A percentile compares a stretch with the other conserved stretches of the same genome.
These are phyloP conservation scores for Cyclopterus lumpus DNA, from an alignment of 2,797 vertebrate genomes.

Conservation along the genomic window DNA sequence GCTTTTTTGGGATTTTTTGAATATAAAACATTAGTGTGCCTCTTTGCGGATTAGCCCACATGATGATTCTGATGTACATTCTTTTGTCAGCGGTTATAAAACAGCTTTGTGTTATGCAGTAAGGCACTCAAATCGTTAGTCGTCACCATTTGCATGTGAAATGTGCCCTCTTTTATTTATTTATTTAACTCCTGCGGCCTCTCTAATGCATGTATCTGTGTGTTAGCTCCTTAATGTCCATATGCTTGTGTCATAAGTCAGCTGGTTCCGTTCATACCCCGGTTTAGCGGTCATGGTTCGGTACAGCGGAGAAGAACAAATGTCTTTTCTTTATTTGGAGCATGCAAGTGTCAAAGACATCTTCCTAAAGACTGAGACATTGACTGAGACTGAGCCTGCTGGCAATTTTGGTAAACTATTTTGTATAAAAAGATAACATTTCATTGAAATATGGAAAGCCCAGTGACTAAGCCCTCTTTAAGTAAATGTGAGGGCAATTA, in stretches of 20 bases:
- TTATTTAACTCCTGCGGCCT: not conserved
- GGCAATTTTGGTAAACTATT: too few species aligned
- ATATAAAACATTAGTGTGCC: not conserved
- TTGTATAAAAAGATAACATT: too few species aligned
- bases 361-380: too few species aligned
- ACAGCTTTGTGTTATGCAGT: slow-evolving; percentile 30
- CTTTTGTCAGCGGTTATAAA: slow-evolving; percentile 36
- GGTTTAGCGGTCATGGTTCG: too few species aligned
- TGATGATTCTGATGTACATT: slow-evolving; percentile 8
- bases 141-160: slow-evolving; percentile 52
- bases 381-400: too few species aligned
- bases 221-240: not conserved
- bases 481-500: not conserved
- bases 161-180: slow-evolving; percentile 8
- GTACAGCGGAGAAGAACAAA: too few species aligned
- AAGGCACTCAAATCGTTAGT: slow-evolving; percentile 36
- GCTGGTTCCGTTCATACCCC: too few species aligned
- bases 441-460: too few species aligned
- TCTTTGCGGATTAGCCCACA: not conserved
- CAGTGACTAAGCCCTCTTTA: not conserved
- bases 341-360: too few species aligned
- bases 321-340: too few species aligned
- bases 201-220: slow-evolving; percentile 5
- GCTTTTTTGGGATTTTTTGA: not conserved
- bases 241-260: not conserved